A percentile compares a stretch with the other conserved stretches of the same genome.
These are phyloP conservation scores for Diploscapter pachys DNA, from an alignment of 1,140 invertebrate genomes.

Conservation along the genomic window DNA sequence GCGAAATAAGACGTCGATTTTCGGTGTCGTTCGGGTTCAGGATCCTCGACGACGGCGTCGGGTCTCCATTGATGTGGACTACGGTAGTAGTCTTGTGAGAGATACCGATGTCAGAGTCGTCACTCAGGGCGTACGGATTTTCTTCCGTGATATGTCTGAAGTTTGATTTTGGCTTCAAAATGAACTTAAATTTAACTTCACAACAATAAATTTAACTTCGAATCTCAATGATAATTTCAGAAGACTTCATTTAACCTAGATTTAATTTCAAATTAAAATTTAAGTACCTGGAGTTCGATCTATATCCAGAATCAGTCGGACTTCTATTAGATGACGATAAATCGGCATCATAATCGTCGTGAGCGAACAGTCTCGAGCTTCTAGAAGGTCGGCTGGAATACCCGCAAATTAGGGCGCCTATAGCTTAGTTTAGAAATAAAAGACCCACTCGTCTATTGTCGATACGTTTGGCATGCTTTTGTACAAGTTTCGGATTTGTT, in stretches of 20 bases:
- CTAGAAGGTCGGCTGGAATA: background rate
- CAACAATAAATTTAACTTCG: no score
- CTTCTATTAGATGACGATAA: conserved; percentile 26
- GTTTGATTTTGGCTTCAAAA: background rate
- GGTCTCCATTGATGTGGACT: conserved; percentile 14
- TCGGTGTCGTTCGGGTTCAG: background rate
- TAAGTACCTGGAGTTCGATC: background rate
- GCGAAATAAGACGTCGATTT: background rate
- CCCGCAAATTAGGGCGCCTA: background rate
- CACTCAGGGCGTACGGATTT: conserved; percentile 9
- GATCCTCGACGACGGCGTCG: background rate
- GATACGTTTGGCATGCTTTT: conserved; percentile 16
- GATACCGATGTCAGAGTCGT: conserved; percentile 16
- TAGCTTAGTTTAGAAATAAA: background rate
- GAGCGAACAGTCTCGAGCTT: conserved; percentile 3
- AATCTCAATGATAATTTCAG: no score
- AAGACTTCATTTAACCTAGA: no score
- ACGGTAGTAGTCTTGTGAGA: conserved; percentile 23
- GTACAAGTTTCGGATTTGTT: conserved; percentile 22
- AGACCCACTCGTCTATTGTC: conserved; percentile 18
- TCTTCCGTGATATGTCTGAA: conserved; percentile 13
- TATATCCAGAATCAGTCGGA: conserved; percentile 22
- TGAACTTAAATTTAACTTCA: no score
- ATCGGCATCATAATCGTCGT: conserved; percentile 13
- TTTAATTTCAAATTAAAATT: no score